Evolutionary conservation across 2,797 vertebrate genomes (phyloP), one percentile per base, ranked within the genome.

Genomic region (Hafferia zeledoni): DNA sequence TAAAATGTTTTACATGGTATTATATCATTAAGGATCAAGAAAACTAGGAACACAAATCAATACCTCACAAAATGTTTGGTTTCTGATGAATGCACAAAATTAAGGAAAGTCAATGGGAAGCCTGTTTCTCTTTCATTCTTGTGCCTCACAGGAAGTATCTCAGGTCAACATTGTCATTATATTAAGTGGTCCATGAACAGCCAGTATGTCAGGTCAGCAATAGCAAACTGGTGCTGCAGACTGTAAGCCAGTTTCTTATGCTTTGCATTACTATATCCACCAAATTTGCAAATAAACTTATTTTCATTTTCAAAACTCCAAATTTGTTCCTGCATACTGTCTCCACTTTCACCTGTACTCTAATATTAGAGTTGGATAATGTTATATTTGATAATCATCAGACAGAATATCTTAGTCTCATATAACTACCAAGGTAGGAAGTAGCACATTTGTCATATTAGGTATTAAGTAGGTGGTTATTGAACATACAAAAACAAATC

Each of bases 1-100:
- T 83, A 33, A 91, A 80, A 84, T 89, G 67, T 89, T 95, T 93
- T 95, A 71, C 83, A 70, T 88, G 76, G 55, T 33, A n/a, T 91
- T 86, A 60, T 50, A 84, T 89, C 70, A 87, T 89, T 84, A 95
- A 77, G 64, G 63, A 94, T 84, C 83, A 67, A 68, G 70, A 70
- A 90, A 90, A 31, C 17, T 43, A 74, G n/a, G 52, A 56, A 55
- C 20, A 20, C 63, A 80, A 89, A 94, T 95, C 92, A 88, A 47
- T 94, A 87, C 3, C 37, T 94, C 74, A 79, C 57, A 75, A 90
- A 93, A 94, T 70, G 63, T 13, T 82, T 68, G 13, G 43, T 56
- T 90, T 96, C 83, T 94, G 85, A 88, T 0, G 0, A 85, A 93
- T 30, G 63, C 67, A 79, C 67, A 50, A 79, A 94, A 96, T 91